Evolutionary conservation across 2,797 vertebrate genomes (phyloP), one percentile per base, ranked within the genome.

Genomic region (Nyctibius grandis): DNA sequence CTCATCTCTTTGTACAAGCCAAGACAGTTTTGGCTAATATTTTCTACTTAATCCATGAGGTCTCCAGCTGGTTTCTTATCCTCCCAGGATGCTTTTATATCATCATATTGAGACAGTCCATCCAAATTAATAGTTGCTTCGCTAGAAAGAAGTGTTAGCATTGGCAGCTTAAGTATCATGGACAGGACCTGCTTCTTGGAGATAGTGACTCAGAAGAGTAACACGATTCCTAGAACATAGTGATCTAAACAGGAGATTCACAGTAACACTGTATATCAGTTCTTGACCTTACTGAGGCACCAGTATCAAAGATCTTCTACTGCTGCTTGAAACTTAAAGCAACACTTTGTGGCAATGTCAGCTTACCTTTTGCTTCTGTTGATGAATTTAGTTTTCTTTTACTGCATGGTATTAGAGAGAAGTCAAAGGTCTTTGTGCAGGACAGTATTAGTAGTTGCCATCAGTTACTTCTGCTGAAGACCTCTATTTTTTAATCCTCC

Each of bases 1-100:
- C 80, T 96, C 92, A 73, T 95, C 53, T 78, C 50, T 76, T 82
- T 70, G 51, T 82, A 59, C n/a, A 82, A 91, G 84, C 88, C 90
- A 93, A 93, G 78, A 64, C n/a, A 65, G 15, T 89, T 92, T 91
- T 87, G 80, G 63, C 77, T 79, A 59, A 10, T 73, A 45, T 69
- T 93, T 87, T 87, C 63, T 85, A 14, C 74, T 93, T 69, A 26
- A 63, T 74, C n/a, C n/a, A 6, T 40, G 31, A 95, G 11, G 28
- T 86, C 13, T 93, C 61, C 59, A 92, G 59, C 54, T 59, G 61
- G 54, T 88, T 94, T 63, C 63, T 92, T 70, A 93, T 94, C 48
- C n/a, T 92, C 86, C 67, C 50, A 90, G 77, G 47, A 48, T 92
- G 70, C n/a, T 73, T 78, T 79, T 87, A 60, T 53, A 74, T 87